Base-by-base conservation (phyloP, 2,113 vertebrate genomes). In the Verasper variegatus region DNA sequence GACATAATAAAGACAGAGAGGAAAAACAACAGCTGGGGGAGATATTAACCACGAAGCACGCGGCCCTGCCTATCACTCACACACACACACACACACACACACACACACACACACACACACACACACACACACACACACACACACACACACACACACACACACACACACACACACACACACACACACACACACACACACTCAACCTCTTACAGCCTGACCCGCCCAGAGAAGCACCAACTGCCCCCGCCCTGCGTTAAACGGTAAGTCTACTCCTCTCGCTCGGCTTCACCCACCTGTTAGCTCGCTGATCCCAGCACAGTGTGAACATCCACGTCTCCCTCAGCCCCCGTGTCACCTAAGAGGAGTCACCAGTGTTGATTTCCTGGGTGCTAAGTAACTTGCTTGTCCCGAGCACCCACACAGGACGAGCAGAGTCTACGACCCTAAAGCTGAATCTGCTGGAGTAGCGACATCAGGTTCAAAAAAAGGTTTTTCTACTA, bases 11-110 rank as follows among this genome's bases (percentile, higher is more conserved):
- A 83, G 55, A 73, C 51, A 18, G 69, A 57, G 71, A 68, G 57
- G 47, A 68, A 82, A 90, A 88, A 86, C 83, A 89, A 86, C 88
- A 91, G 86, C 86, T 87, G 88, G 72, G 60, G 57, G 75, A 72
- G 82, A 85, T 80, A 82, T 85, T 74, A 83, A 71, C 84, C 54
- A 78, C 31, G 47, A 76, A 75, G 67, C 77, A 80, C 3, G 24
- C 58, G 1, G 65, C 75, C 68, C 59, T 56, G n/a, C 85, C 69
- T 45, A 17, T 20, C 62, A 17, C 68, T 37, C 68, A 58, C 57
- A 65, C 56, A 59, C 82, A 42, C 70, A 65, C 55, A 68, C 63
- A 67, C 52, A 45, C 35, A 65, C 51, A 77, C 37, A 73, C 61
- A 15, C 62, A 23, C 68, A 37, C 68, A 63, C 52, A 17, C 61